These are phyloP conservation scores for Eulemur coronatus DNA, from an alignment of 2,797 vertebrate species.

Conservation along the genomic window DNA sequence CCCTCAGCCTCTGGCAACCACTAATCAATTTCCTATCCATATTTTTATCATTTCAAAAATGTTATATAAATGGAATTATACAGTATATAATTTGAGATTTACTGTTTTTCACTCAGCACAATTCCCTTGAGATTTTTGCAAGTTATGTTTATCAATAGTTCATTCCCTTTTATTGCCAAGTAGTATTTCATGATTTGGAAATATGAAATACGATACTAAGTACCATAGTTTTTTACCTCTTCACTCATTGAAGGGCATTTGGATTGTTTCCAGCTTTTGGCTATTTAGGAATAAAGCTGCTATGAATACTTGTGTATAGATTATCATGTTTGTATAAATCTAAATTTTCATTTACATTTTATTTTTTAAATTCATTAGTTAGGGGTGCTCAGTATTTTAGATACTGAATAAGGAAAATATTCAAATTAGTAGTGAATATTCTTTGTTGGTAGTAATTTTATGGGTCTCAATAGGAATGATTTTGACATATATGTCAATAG, in stretches of 20 bases:
- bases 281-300: not conserved
- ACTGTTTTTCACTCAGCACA: not conserved
- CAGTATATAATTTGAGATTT: not conserved
- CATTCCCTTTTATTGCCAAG: not conserved
- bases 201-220: not conserved
- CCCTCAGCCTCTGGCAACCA: not conserved
- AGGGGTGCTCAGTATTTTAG: not conserved
- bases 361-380: constrained; percentile 5
- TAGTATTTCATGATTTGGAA: not conserved
- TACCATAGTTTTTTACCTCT: not conserved
- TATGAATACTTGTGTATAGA: not conserved
- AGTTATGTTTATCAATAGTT: not conserved
- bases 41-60: not conserved
- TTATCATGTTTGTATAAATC: not conserved
- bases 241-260: not conserved
- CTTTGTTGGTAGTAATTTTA: not conserved
- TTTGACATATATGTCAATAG: not conserved
- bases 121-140: not conserved
- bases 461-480: not conserved
- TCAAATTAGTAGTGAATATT: not conserved
- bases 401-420: constrained; percentile 1
- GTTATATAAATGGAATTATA: not conserved
- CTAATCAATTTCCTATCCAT: not conserved
- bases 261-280: not conserved
- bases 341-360: constrained; percentile 19